phyloP scores from a whole-genome alignment of 1,140 invertebrate species.

The Hypothenemus hampei region DNA sequence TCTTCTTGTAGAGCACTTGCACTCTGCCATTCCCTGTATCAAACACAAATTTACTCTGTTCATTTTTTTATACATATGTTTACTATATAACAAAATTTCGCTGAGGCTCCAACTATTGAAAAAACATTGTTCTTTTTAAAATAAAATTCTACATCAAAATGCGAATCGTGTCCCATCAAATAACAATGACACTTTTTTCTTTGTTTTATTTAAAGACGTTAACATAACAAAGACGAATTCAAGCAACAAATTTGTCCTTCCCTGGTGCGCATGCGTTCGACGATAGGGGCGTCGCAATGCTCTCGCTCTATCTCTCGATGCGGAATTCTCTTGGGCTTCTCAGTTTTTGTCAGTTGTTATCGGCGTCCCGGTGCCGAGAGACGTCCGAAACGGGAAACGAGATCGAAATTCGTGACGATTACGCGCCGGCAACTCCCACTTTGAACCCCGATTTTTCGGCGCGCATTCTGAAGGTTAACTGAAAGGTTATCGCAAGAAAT shows the following conservation, averaged over 20 bases:
- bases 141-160: too few species aligned
- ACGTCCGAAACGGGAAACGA: not conserved
- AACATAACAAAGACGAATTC: too few species aligned
- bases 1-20: too few species aligned
- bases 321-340: constrained; percentile 4
- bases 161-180: too few species aligned
- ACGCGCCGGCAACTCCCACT: constrained; percentile 9
- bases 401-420: not conserved
- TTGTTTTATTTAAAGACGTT: too few species aligned
- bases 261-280: constrained; percentile 13
- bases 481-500: not conserved
- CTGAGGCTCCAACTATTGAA: too few species aligned
- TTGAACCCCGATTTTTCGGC: not conserved
- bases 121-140: too few species aligned
- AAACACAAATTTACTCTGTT: too few species aligned
- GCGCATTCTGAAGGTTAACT: not conserved
- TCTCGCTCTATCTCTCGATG: constrained; percentile 13
- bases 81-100: too few species aligned
- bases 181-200: too few species aligned
- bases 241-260: constrained; percentile 10
- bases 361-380: not conserved
- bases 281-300: not conserved
- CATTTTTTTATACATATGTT: too few species aligned
- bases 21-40: too few species aligned
- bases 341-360: not conserved